phyloP scores from a whole-genome alignment of 2,113 vertebrate genomes.

The Hystrix brachyura region DNA sequence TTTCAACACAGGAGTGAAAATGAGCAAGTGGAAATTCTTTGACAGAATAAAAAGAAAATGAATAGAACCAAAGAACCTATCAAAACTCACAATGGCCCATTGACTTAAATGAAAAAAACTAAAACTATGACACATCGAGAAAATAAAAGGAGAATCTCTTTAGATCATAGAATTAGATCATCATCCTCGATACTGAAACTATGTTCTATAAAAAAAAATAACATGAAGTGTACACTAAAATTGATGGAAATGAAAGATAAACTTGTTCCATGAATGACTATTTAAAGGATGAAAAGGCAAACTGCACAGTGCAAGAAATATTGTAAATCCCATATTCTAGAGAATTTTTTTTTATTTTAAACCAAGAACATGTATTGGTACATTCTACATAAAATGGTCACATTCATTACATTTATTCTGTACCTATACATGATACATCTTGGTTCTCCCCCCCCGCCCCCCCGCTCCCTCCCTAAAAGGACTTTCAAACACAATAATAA shows the following conservation, averaged over 20 bases:
- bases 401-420: too few species aligned
- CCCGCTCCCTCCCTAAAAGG: background rate
- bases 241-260: background rate
- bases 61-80: background rate
- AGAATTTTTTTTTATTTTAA: background rate
- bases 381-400: too few species aligned
- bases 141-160: background rate
- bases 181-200: background rate
- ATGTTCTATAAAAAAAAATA: background rate
- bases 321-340: background rate
- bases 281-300: background rate
- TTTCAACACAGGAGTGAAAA: background rate
- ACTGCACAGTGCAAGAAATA: background rate
- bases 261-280: background rate
- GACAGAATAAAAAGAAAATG: background rate
- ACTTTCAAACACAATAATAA: background rate
- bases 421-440: too few species aligned
- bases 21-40: background rate
- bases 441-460: too few species aligned
- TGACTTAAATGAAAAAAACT: background rate
- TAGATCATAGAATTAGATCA: background rate
- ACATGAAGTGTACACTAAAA: background rate
- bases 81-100: background rate
- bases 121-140: background rate
- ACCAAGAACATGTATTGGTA: too few species aligned